These are phyloP conservation scores for Heptranchias perlo DNA, from an alignment of 2,113 vertebrate species.

Conservation along the genomic window DNA sequence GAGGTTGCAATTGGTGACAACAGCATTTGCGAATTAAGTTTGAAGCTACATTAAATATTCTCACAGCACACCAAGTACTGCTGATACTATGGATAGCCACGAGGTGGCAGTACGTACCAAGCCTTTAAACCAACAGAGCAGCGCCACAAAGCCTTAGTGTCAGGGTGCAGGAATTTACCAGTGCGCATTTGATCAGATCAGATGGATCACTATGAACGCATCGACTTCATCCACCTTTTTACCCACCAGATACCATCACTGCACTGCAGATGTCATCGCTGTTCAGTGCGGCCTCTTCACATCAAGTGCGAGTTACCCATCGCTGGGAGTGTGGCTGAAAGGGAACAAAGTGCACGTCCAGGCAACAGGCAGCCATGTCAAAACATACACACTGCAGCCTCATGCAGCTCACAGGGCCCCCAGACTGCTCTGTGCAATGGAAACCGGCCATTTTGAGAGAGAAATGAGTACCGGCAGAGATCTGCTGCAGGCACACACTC, in stretches of 20 bases:
- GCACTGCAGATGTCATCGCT: constrained; percentile 41
- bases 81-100: background rate
- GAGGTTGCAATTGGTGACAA: background rate
- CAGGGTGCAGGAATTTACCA: constrained; percentile 58
- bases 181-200: constrained; percentile 62
- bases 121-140: background rate
- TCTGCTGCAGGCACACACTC: constrained; percentile 39
- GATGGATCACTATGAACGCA: constrained; percentile 56
- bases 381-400: constrained; percentile 38
- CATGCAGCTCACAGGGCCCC: background rate
- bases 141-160: constrained; percentile 45
- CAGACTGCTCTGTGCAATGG: constrained; percentile 41
- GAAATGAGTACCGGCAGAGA: no score
- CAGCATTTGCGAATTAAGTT: background rate
- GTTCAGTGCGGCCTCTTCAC: constrained; percentile 47
- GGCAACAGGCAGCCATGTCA: constrained; percentile 44
- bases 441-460: constrained; percentile 48
- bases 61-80: background rate
- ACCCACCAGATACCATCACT: constrained; percentile 46
- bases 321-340: constrained; percentile 39
- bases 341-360: constrained; percentile 46
- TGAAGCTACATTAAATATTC: background rate
- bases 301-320: constrained; percentile 46
- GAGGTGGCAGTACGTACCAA: background rate
- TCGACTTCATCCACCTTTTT: constrained; percentile 54